A percentile compares a stretch with the other conserved stretches of the same genome.
Conservation (phyloP, 2,888 invertebrate genomes). For the Ctenicera cuprea region DNA sequence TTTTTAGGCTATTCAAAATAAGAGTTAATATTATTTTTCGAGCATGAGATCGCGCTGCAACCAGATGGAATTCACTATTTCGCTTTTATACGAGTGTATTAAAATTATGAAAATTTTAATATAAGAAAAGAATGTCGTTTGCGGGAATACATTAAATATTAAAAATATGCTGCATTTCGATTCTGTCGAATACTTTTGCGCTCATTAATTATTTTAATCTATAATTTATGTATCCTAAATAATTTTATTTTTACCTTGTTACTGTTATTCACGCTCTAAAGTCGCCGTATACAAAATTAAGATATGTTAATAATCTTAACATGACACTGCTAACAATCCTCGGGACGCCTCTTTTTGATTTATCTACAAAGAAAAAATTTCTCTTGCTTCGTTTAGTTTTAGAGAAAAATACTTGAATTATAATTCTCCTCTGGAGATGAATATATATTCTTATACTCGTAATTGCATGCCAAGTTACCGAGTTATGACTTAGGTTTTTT, state of each 20-base stretch:
- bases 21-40: slow-evolving; percentile 18
- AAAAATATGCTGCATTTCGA: slow-evolving; percentile 17
- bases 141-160: slow-evolving; percentile 23
- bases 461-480: too few species aligned
- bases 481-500: too few species aligned
- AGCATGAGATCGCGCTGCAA: background rate
- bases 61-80: slow-evolving; percentile 17
- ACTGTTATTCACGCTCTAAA: slow-evolving; percentile 6
- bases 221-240: slow-evolving; percentile 18
- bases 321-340: background rate
- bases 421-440: too few species aligned
- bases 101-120: slow-evolving; percentile 9
- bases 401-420: too few species aligned
- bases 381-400: background rate
- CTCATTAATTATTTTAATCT: slow-evolving; percentile 26
- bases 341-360: background rate
- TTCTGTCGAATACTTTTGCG: background rate
- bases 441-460: too few species aligned
- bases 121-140: slow-evolving; percentile 3
- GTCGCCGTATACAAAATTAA: slow-evolving; percentile 8
- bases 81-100: background rate
- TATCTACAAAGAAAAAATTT: background rate
- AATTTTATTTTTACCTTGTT: slow-evolving; percentile 17
- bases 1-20: slow-evolving; percentile 51
- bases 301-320: slow-evolving; percentile 6